These are phyloP conservation scores for Rhinichthys klamathensis DNA, from an alignment of 2,113 vertebrate species.

Conservation along the genomic window DNA sequence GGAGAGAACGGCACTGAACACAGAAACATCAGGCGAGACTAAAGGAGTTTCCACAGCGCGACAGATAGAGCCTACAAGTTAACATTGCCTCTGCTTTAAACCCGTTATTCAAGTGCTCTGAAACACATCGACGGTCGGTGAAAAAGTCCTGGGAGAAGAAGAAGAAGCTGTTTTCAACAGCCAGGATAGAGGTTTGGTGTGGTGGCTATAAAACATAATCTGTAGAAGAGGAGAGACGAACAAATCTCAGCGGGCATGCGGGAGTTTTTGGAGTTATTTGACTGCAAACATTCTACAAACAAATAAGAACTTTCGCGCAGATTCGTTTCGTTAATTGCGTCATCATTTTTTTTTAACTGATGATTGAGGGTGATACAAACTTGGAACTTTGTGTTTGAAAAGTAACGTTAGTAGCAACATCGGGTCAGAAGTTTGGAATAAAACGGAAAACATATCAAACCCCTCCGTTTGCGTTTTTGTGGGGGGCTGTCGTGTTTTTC, in stretches of 20 bases:
- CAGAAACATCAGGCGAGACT: slow-evolving; percentile 44
- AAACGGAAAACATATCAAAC: neutral
- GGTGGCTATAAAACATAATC: neutral
- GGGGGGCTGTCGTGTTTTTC: neutral
- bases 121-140: neutral
- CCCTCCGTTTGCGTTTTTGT: neutral
- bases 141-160: neutral
- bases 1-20: slow-evolving; percentile 47
- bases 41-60: slow-evolving; percentile 46
- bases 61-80: neutral
- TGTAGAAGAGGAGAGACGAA: slow-evolving; percentile 16
- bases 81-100: neutral
- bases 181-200: slow-evolving; percentile 10
- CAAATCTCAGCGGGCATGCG: slow-evolving; percentile 54
- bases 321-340: neutral
- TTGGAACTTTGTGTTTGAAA: slow-evolving; percentile 14
- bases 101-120: slow-evolving; percentile 8
- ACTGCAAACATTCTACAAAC: neutral
- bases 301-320: neutral
- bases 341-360: neutral
- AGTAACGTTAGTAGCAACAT: neutral
- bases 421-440: slow-evolving; percentile 7
- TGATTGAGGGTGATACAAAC: neutral
- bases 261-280: slow-evolving; percentile 46
- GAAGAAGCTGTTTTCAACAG: neutral